Evolutionary conservation across 1,140 invertebrate genomes (phyloP), one percentile per base, ranked within the genome.

Genomic region (Trypoxylus dichotomus): DNA sequence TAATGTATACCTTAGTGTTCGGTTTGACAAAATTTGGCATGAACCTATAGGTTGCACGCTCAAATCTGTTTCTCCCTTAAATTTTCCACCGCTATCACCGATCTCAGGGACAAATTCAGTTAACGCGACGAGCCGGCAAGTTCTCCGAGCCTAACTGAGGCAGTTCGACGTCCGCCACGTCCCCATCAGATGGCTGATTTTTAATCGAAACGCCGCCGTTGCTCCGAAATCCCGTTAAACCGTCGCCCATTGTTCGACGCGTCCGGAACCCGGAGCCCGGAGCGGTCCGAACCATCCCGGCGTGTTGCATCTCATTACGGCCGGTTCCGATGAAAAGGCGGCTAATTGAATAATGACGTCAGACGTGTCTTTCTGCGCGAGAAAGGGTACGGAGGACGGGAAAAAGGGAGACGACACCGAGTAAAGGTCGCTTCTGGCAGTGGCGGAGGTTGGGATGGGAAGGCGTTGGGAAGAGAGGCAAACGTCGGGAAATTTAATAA

Each of bases 311-410:
- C 47, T 54, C 47, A 54, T 54, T 54, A 54, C 47, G 47, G 19
- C 15, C 15, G 13, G 15, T n/a, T 54, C 19, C 47, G 15, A 6
- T 54, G 5, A 19, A 54, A 43, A 54, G 15, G 47, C 47, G 47
- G 15, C 47, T 54, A 54, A 54, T 54, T 54, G 47, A 54, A 54
- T 54, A 54, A 54, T 54, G 47, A 54, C 47, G 47, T 54, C 47
- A 54, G 47, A n/a, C 47, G 47, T 54, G 47, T 54, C 47, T 54
- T 54, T 54, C 6, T 15, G 15, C 11, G 47, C 13, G 15, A 2
- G 6, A 54, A 19, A 54, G 19, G 47, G 19, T 19, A 19, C 47
- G 42, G 15, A 8, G 42, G 42, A 43, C 42, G 1, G 2, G 42
- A 54, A 19, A n/a, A 19, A 15, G 47, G 47, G 47, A 54, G 32